Evolutionary conservation across 2,797 vertebrate species (phyloP).

Genomic region (Etheostoma perlongum): DNA sequence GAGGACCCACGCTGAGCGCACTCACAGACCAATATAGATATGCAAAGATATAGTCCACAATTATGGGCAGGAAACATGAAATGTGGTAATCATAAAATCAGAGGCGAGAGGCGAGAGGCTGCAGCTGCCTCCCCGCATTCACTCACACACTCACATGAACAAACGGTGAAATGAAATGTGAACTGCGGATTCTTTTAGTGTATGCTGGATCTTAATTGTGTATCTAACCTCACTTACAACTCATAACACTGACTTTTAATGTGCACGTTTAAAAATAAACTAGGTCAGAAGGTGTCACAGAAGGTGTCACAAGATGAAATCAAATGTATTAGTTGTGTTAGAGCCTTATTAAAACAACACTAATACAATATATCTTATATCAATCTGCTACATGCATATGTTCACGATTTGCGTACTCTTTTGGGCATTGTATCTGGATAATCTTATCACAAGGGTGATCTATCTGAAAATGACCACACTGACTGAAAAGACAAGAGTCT

Average conservation of each 20-base stretch:
- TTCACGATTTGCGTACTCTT: neutral
- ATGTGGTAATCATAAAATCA: constrained; percentile 73
- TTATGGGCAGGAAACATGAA: constrained; percentile 70
- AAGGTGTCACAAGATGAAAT: neutral
- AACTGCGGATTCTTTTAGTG: constrained; percentile 26
- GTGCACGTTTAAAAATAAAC: constrained; percentile 17
- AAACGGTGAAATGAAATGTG: constrained; percentile 56
- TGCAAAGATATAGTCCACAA: constrained; percentile 68
- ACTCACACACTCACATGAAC: constrained; percentile 27
- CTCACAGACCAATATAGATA: constrained; percentile 70
- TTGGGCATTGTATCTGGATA: neutral
- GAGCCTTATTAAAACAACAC: constrained; percentile 13
- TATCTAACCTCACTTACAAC: constrained; percentile 23
- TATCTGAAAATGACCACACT: neutral
- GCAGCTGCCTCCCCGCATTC: constrained; percentile 65
- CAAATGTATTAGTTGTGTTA: neutral
- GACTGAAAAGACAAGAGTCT: neutral
- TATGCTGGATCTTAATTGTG: constrained; percentile 26
- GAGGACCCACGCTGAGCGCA: constrained; percentile 66
- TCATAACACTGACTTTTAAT: constrained; percentile 5
- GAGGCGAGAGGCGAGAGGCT: constrained; percentile 49
- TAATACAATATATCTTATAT: too few relatives aligned
- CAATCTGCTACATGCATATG: neutral
- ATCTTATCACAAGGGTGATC: neutral
- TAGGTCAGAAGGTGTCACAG: neutral